These are phyloP conservation scores for Pyxicephalus adspersus DNA, from an alignment of 2,113 vertebrate species.

Conservation along the genomic window DNA sequence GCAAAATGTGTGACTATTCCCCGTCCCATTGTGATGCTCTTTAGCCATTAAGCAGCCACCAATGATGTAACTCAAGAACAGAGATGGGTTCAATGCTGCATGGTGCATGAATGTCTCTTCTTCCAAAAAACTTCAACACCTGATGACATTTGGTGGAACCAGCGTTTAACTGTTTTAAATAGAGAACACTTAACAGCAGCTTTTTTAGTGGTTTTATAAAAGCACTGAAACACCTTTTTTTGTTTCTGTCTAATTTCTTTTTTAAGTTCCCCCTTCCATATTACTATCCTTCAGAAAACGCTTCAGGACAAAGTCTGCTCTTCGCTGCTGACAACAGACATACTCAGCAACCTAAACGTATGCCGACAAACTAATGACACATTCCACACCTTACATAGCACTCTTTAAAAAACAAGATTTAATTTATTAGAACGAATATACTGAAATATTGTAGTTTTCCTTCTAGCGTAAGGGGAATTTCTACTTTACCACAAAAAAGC, in stretches of 20 bases:
- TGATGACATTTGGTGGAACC: too few relatives aligned
- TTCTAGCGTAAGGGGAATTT: too few relatives aligned
- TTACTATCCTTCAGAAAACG: constrained; percentile 24
- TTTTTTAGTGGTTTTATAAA: neutral
- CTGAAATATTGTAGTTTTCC: constrained; percentile 33
- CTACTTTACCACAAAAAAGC: too few relatives aligned
- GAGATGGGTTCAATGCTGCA: too few relatives aligned
- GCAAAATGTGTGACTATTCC: too few relatives aligned
- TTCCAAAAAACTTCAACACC: too few relatives aligned
- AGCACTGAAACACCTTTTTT: constrained; percentile 20
- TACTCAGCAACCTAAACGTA: constrained; percentile 29
- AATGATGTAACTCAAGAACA: too few relatives aligned
- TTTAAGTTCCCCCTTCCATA: neutral
- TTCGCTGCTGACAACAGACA: constrained; percentile 43
- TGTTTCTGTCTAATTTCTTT: neutral
- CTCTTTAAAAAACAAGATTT: constrained; percentile 24
- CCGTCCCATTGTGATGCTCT: too few relatives aligned
- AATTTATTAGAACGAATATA: constrained; percentile 1
- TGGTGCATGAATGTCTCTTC: too few relatives aligned
- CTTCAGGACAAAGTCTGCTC: constrained; percentile 22
- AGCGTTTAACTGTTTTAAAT: too few relatives aligned
- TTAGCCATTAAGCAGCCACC: too few relatives aligned
- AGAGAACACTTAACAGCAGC: too few relatives aligned
- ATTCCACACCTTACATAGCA: constrained; percentile 21
- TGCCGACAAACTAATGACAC: constrained; percentile 36